Evolutionary conservation across 2,888 invertebrate species (phyloP).

Genomic region (Ptilodon capucinus): DNA sequence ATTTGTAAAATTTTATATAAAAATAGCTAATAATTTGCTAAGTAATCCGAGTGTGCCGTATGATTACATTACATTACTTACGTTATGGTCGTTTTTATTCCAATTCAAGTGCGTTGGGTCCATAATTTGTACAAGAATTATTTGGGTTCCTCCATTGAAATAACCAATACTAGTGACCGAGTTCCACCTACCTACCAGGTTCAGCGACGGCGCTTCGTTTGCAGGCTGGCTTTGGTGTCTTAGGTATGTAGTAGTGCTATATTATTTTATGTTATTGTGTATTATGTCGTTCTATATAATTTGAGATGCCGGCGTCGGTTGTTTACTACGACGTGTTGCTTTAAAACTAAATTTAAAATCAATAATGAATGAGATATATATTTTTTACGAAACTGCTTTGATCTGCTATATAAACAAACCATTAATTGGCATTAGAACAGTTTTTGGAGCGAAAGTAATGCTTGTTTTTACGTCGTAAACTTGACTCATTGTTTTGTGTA

Average conservation of each 20-base stretch:
- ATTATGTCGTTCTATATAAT: conserved; percentile 20
- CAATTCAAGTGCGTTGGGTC: conserved; percentile 21
- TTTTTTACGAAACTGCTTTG: neutral
- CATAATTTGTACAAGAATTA: conserved; percentile 34
- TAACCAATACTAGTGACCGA: conserved; percentile 58
- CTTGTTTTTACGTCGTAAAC: conserved; percentile 10
- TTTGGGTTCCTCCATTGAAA: conserved; percentile 62
- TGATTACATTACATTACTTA: conserved; percentile 18
- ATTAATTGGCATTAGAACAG: neutral
- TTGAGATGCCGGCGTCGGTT: conserved; percentile 51
- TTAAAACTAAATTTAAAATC: neutral
- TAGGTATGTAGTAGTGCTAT: neutral
- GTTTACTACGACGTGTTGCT: conserved; percentile 44
- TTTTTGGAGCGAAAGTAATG: conserved; percentile 21
- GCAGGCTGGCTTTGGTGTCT: conserved; percentile 40
- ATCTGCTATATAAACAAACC: neutral
- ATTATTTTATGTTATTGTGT: neutral
- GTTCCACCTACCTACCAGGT: conserved; percentile 50
- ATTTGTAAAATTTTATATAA: conserved; percentile 47
- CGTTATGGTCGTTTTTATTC: conserved; percentile 18
- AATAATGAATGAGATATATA: conserved; percentile 9
- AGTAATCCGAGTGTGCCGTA: conserved; percentile 21
- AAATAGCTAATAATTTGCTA: conserved; percentile 28
- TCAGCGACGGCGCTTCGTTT: conserved; percentile 47
- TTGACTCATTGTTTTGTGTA: conserved; percentile 16